A percentile compares a stretch with the other conserved stretches of the same genome.
These are phyloP conservation scores for Dinocampus coccinellae DNA, from an alignment of 2,888 invertebrate species.

Conservation along the genomic window DNA sequence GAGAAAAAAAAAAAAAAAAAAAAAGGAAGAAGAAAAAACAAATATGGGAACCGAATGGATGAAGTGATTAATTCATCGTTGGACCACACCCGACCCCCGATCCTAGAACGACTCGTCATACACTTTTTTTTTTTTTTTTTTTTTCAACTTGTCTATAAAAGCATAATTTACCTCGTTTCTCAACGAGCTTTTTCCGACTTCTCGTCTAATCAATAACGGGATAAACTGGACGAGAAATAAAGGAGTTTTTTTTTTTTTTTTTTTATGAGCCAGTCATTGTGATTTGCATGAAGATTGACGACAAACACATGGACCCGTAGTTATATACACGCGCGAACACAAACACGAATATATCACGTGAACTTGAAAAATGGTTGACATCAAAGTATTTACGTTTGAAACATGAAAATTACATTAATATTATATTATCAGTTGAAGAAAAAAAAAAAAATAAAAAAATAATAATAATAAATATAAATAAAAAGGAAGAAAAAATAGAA, in stretches of 20 bases:
- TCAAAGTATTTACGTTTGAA: not conserved
- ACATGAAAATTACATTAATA: not conserved
- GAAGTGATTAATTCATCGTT: conserved; percentile 16
- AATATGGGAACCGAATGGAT: conserved; percentile 11
- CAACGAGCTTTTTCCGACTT: not conserved
- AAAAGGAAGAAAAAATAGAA: too few relatives aligned
- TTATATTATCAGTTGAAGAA: not conserved
- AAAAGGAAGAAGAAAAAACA: not conserved
- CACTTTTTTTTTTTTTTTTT: not conserved
- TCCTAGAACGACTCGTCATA: conserved; percentile 6
- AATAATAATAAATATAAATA: too few relatives aligned
- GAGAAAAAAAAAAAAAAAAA: not conserved
- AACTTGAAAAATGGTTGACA: not conserved
- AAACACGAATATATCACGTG: not conserved
- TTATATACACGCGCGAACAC: not conserved
- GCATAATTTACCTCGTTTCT: not conserved
- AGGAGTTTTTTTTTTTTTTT: not conserved
- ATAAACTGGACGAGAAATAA: conserved; percentile 7
- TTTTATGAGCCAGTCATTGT: conserved; percentile 3
- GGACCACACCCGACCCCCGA: conserved; percentile 13
- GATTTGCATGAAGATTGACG: conserved; percentile 15
- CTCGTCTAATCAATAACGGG: conserved; percentile 27
- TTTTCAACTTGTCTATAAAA: conserved; percentile 5
- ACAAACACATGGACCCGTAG: not conserved
- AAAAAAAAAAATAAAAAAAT: too few relatives aligned